Percentiles rank a stretch among this genome's conserved stretches.
Evolutionary conservation across 2,888 invertebrate genomes (phyloP).

Genomic region (Cloeon dipterum): DNA sequence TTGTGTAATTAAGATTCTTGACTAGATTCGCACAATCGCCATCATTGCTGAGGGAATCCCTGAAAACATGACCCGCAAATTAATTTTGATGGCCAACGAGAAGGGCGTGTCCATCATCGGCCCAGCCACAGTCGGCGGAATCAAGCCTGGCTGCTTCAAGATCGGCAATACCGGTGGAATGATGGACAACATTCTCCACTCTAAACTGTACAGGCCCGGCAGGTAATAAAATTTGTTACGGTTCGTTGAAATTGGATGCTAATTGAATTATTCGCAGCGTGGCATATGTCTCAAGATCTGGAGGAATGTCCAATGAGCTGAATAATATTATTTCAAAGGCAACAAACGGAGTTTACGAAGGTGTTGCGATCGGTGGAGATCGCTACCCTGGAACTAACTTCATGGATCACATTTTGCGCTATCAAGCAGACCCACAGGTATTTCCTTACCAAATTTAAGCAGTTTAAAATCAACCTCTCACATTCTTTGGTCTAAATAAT

Average conservation of each 20-base stretch:
- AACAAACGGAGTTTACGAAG: constrained; percentile 93
- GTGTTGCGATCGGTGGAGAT: constrained; percentile 96
- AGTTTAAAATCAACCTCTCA: no score
- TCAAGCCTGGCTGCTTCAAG: constrained; percentile 97
- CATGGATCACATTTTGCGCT: constrained; percentile 87
- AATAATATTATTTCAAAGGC: constrained; percentile 95
- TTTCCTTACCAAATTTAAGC: no score
- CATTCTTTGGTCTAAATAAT: no score
- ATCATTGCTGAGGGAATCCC: constrained; percentile 99
- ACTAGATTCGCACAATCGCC: constrained; percentile 75
- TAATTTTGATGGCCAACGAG: constrained; percentile 62
- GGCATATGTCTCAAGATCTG: constrained; percentile 94
- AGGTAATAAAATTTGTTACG: constrained; percentile 27
- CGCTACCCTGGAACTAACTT: constrained; percentile 95
- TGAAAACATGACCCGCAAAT: constrained; percentile 89
- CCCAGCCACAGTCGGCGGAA: constrained; percentile 90
- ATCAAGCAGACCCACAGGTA: constrained; percentile 31
- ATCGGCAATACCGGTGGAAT: constrained; percentile 99
- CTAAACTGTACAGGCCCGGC: constrained; percentile 89
- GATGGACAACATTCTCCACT: constrained; percentile 97
- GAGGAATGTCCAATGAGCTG: constrained; percentile 98
- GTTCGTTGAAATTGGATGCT: not conserved
- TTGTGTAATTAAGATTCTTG: constrained; percentile 4
- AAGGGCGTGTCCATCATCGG: constrained; percentile 76
- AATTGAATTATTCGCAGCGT: constrained; percentile 34